Base-by-base conservation (phyloP, 2,888 invertebrate species). In the Agrotis segetum region DNA sequence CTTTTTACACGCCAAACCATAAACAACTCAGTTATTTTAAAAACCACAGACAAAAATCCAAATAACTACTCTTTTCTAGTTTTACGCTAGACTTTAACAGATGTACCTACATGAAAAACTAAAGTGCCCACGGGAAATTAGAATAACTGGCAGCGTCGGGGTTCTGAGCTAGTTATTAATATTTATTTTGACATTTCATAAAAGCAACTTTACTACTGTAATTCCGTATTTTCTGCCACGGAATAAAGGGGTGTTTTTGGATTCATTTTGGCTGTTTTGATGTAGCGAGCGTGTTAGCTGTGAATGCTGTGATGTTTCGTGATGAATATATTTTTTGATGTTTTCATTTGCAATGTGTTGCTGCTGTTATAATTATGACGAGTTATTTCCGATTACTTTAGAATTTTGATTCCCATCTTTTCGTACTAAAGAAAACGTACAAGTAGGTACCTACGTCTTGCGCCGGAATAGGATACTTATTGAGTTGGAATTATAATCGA, bases 101-200 rank as follows among this genome's bases (percentile, higher is more conserved):
- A 62, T 60, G 29, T 58, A 67, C n/a, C n/a, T n/a, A n/a, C 53
- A 65, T 71, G 64, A 71, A 83, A 79, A 79, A 52, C 49, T 79
- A 75, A 55, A 68, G 58, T 61, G 56, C 83, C 69, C 83, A 21
- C 76, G 83, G 81, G 83, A 83, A 83, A 83, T 81, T 83, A 79
- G 60, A 63, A 62, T 83, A 68, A 61, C 75, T 59, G 75, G 40
- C 63, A 60, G 53, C 50, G 3, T 24, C 9, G 61, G 24, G 60
- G 59, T 21, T 67, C 70, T 46, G 63, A 21, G 44, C 62, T 21
- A 63, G 67, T 74, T 83, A 70, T 83, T 80, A 75, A 71, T 75
- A 80, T 80, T 71, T 80, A 83, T 74, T 80, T 67, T 65, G 69
- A 80, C 71, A 65, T 75, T 69, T 69, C 68, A 83, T 65, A 68